phyloP scores from a whole-genome alignment of 2,888 invertebrate species.

The Pseudanteris insignis region DNA sequence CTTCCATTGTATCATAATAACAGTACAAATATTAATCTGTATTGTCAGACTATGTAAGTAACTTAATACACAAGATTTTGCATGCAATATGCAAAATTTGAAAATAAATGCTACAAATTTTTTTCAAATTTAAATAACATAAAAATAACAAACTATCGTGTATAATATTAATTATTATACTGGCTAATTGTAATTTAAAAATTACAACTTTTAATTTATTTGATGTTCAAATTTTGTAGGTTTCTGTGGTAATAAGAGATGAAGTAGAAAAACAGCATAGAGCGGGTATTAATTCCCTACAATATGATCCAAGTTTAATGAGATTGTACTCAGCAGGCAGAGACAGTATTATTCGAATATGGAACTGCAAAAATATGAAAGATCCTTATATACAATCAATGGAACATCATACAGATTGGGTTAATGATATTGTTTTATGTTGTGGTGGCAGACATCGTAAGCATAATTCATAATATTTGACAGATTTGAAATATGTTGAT shows the following conservation, averaged over 20 bases:
- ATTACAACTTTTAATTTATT: too few species aligned
- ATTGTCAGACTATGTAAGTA: too few species aligned
- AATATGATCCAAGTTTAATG: constrained; percentile 87
- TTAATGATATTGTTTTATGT: constrained; percentile 97
- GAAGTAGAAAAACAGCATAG: constrained; percentile 93
- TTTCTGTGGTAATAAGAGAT: constrained; percentile 97
- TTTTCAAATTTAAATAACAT: neutral
- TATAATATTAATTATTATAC: too few species aligned
- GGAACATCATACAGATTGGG: constrained; percentile 99
- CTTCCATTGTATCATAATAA: too few species aligned
- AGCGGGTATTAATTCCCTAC: constrained; percentile 95
- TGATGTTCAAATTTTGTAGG: constrained; percentile 69
- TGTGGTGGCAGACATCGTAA: constrained; percentile 94
- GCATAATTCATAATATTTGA: too few species aligned
- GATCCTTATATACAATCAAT: constrained; percentile 92
- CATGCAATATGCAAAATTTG: too few species aligned
- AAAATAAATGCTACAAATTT: neutral
- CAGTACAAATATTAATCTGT: too few species aligned
- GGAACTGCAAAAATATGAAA: constrained; percentile 74
- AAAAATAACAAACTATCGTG: too few species aligned
- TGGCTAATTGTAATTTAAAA: too few species aligned
- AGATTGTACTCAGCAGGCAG: constrained; percentile 95
- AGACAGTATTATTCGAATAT: constrained; percentile 96
- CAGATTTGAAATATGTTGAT: too few species aligned
- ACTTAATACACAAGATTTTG: too few species aligned